Base-by-base conservation (phyloP, 2,113 vertebrate species). In the Caloenas nicobarica region DNA sequence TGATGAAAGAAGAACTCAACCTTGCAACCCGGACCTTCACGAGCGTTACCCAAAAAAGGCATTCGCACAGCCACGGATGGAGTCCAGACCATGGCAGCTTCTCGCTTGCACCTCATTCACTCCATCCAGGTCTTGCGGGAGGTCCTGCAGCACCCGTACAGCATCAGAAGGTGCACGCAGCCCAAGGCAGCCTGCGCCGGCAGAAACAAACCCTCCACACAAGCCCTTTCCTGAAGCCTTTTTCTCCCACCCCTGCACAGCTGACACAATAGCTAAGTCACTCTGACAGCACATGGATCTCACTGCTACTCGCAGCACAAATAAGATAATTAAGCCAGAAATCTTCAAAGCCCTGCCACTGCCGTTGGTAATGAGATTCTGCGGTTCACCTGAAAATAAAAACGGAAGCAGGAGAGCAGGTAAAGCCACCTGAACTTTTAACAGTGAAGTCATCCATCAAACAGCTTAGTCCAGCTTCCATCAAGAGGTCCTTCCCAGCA, bases 311-410 rank as follows among this genome's bases (percentile, higher is more conserved):
- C 7, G 0, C 53, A 79, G 60, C 15, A 6, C 86, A 93, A 91
- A 57, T 61, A 58, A 86, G 88, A 81, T 81, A 93, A 95, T 95
- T 84, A 92, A 60, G 72, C 22, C 81, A 93, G 84, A 94, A 92
- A 94, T 92, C 90, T 95, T 92, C 93, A 93, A 96, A 95, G 70
- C 73, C 57, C 86, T 89, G 88, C 70, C 70, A 76, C 65, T 85
- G 83, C 57, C 0, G 0, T 57, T 28, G 33, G 53, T 93, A 96
- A 95, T 77, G 91, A 96, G 93, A 82, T 70, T 92, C 78, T 88
- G 72, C 44, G 74, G 60, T 51, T 91, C 92, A 91, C 88, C 61
- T 91, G 83, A 70, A 88, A 86, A 79, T 29, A 87, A 64, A 73
- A 60, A 50, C 0, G 9, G 33, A 22, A 71, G 57, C 57, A 93